phyloP scores from a whole-genome alignment of 2,888 invertebrate genomes.

The Gymnoscelis rufifasciata region DNA sequence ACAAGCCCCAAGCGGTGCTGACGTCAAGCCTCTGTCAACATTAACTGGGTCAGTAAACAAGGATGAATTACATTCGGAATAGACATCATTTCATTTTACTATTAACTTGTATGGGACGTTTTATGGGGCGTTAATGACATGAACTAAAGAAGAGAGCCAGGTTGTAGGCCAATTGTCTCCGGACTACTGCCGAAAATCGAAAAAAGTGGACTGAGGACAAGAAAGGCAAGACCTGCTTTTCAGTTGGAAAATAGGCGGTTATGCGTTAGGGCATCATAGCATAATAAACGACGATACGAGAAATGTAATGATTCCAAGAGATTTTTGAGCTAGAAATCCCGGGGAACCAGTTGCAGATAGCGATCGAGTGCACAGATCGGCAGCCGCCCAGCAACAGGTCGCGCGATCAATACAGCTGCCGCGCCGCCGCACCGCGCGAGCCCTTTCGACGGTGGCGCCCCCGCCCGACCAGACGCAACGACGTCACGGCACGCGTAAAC shows the following conservation, averaged over 20 bases:
- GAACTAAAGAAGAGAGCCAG: constrained; percentile 6
- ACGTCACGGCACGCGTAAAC: constrained; percentile 34
- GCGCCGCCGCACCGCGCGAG: constrained; percentile 58
- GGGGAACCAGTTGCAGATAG: constrained; percentile 35
- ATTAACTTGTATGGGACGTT: constrained; percentile 32
- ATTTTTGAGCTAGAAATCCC: constrained; percentile 15
- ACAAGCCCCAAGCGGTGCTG: constrained; percentile 43
- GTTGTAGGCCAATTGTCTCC: too few relatives aligned
- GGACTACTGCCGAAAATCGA: too few relatives aligned
- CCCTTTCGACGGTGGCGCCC: constrained; percentile 42
- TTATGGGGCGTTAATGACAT: constrained; percentile 13
- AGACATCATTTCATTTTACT: constrained; percentile 48
- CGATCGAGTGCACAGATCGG: constrained; percentile 45
- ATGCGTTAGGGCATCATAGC: too few relatives aligned
- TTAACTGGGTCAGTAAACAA: constrained; percentile 71
- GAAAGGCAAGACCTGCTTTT: too few relatives aligned
- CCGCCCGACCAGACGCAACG: constrained; percentile 31
- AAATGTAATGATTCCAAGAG: background rate
- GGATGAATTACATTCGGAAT: constrained; percentile 63
- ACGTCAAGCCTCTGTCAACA: constrained; percentile 71
- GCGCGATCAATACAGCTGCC: constrained; percentile 66
- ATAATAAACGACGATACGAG: too few relatives aligned
- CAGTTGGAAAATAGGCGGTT: too few relatives aligned
- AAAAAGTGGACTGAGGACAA: too few relatives aligned
- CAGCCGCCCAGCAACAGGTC: constrained; percentile 76